These are phyloP conservation scores for Columbina picui DNA, from an alignment of 2,113 vertebrate genomes.

Conservation along the genomic window DNA sequence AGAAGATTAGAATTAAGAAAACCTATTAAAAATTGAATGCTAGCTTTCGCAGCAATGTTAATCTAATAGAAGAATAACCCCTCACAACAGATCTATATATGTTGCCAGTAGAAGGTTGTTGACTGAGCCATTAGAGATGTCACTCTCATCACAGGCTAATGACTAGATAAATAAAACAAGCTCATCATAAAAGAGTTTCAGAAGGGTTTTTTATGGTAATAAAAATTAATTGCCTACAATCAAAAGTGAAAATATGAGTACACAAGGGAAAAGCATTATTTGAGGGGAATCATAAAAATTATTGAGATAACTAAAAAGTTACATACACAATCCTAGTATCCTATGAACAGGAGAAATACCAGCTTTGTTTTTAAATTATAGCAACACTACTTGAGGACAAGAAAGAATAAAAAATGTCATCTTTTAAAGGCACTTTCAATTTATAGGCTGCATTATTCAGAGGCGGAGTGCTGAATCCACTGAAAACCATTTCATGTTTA, in stretches of 20 bases:
- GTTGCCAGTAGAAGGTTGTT: slow-evolving; percentile 44
- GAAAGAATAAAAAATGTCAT: background rate
- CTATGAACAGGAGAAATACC: background rate
- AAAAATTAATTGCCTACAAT: slow-evolving; percentile 57
- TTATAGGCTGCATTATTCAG: slow-evolving; percentile 31
- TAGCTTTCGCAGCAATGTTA: slow-evolving; percentile 57
- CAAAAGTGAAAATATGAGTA: slow-evolving; percentile 38
- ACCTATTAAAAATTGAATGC: slow-evolving; percentile 33
- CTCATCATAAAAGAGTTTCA: slow-evolving; percentile 34
- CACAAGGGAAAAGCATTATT: slow-evolving; percentile 16
- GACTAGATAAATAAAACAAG: slow-evolving; percentile 61
- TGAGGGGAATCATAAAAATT: slow-evolving; percentile 38
- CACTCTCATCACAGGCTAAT: slow-evolving; percentile 37
- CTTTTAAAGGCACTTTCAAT: slow-evolving; percentile 7
- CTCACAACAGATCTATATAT: slow-evolving; percentile 41
- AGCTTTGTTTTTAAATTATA: slow-evolving; percentile 41
- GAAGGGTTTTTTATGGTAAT: slow-evolving; percentile 56
- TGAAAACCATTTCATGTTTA: background rate
- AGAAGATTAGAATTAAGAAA: slow-evolving; percentile 62
- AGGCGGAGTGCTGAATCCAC: background rate
- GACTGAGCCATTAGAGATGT: slow-evolving; percentile 33
- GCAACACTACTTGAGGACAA: slow-evolving; percentile 5
- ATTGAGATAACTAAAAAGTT: slow-evolving; percentile 38
- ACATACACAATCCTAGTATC: background rate
- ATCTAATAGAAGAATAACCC: slow-evolving; percentile 69